These are phyloP conservation scores for Phyto melanocephala DNA, from an alignment of 2,888 invertebrate species.

Conservation along the genomic window DNA sequence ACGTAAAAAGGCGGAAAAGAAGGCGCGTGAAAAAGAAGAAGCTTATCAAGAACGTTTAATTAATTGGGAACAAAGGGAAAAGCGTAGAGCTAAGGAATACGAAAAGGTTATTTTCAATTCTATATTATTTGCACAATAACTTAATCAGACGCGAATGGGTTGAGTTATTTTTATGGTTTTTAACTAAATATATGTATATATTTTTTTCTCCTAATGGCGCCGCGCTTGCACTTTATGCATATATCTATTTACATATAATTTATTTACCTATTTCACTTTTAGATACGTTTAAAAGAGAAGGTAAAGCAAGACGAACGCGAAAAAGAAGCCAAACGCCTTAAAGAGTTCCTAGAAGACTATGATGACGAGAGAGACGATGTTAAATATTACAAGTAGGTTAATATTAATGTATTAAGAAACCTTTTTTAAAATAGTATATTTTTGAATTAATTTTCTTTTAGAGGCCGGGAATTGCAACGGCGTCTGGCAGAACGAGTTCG, in stretches of 20 bases:
- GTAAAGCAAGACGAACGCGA: constrained; percentile 91
- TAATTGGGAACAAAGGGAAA: constrained; percentile 93
- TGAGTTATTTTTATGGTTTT: too few relatives aligned
- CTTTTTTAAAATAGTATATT: neutral
- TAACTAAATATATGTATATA: too few relatives aligned
- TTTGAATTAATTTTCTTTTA: constrained; percentile 23
- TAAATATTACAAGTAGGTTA: constrained; percentile 90
- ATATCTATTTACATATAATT: too few relatives aligned
- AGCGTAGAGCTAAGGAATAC: constrained; percentile 93
- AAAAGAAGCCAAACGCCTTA: constrained; percentile 94
- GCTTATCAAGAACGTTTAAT: constrained; percentile 93
- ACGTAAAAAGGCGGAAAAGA: constrained; percentile 92
- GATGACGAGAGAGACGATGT: constrained; percentile 98
- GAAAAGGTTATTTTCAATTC: constrained; percentile 81
- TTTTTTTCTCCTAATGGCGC: too few relatives aligned
- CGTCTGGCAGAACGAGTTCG: constrained; percentile 94
- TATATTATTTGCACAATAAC: too few relatives aligned
- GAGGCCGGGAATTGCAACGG: constrained; percentile 91
- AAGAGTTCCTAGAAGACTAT: constrained; percentile 99
- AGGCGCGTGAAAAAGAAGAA: constrained; percentile 95
- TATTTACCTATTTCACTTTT: too few relatives aligned
- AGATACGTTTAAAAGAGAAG: constrained; percentile 89
- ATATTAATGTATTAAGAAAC: constrained; percentile 75
- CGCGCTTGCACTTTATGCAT: too few relatives aligned
- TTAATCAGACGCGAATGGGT: too few relatives aligned